Evolutionary conservation across 2,888 invertebrate species (phyloP), one percentile per base, ranked within the genome.

Genomic region (Drosophila merina): DNA sequence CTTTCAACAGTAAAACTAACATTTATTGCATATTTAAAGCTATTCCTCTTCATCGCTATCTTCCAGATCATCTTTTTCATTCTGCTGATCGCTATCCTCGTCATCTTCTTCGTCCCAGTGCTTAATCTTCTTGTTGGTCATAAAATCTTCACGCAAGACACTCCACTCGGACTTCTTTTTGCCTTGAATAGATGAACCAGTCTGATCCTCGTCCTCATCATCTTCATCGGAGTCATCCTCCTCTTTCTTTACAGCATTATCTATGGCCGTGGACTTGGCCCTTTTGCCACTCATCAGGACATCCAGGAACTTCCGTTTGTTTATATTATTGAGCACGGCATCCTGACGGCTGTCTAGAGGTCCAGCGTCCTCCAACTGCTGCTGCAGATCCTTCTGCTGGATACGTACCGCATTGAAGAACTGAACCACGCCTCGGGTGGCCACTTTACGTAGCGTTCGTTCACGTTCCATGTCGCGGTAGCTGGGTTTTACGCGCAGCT

Each of bases 381-480:
- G 93, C 47, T 94, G 94, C 51, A 97, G 92, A 57, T 94, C 94
- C 89, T 95, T 96, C 91, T 98, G 97, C 90, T 98, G 97, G 79
- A 95, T 94, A 83, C 94, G 94, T 0, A 98, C 97, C 33, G 97
- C 96, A 93, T 98, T 98, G 87, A 98, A 98, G 72, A 98, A 92
- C 89, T 98, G 97, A 0, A 98, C 97, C 0, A 98, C 97, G 86
- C 98, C 98, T 90, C 96, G 96, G 38, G 97, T 98, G 8, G 97
- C 97, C 82, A 97, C 96, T 93, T 96, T 97, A 36, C 95, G 93
- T 50, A 98, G 91, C 60, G 93, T 92, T 78, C 94, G 94, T 91
- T 98, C 98, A 75, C 95, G 93, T 58, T 96, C 96, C 81, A 94
- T 94, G 77, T 97, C 96, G 75, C 94, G 91, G 75, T 95, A 93